Conservation (phyloP, 2,113 vertebrate genomes). For the Melanerpes formicivorus region DNA sequence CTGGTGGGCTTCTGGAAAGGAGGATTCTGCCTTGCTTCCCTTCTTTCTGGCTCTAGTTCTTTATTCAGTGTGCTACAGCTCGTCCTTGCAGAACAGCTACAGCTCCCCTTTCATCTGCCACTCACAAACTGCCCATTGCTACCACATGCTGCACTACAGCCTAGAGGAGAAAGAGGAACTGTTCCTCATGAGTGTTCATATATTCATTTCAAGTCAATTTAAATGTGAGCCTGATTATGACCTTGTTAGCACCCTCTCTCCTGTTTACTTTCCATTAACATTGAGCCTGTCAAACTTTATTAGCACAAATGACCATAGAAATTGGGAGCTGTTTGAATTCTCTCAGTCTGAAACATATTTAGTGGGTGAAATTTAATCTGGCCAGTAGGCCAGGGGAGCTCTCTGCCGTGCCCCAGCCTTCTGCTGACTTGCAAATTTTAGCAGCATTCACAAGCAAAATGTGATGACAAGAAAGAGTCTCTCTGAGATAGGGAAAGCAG, state of each 20-base stretch:
- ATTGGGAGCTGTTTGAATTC: constrained; percentile 33
- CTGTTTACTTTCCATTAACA: constrained; percentile 65
- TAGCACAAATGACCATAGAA: constrained; percentile 58
- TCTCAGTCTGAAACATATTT: constrained; percentile 17
- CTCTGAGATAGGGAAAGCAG: background rate
- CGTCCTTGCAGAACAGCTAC: background rate
- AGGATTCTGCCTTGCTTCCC: background rate
- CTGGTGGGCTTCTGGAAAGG: background rate
- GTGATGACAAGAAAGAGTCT: constrained; percentile 18
- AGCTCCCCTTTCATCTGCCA: background rate
- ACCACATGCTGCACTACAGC: constrained; percentile 53
- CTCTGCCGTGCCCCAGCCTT: background rate
- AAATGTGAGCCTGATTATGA: constrained; percentile 66
- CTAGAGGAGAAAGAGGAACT: constrained; percentile 34
- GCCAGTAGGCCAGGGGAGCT: background rate
- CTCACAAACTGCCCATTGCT: constrained; percentile 18
- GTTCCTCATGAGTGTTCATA: constrained; percentile 21
- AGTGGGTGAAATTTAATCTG: constrained; percentile 55
- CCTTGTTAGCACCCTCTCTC: constrained; percentile 62
- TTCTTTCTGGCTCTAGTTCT: background rate
- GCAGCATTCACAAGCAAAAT: background rate
- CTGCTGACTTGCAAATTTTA: constrained; percentile 53
- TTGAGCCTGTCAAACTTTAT: constrained; percentile 59
- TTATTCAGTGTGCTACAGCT: background rate
- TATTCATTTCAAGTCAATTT: constrained; percentile 51